Base-by-base conservation (phyloP, 2,113 vertebrate genomes). In the Hyperopisus bebe region DNA sequence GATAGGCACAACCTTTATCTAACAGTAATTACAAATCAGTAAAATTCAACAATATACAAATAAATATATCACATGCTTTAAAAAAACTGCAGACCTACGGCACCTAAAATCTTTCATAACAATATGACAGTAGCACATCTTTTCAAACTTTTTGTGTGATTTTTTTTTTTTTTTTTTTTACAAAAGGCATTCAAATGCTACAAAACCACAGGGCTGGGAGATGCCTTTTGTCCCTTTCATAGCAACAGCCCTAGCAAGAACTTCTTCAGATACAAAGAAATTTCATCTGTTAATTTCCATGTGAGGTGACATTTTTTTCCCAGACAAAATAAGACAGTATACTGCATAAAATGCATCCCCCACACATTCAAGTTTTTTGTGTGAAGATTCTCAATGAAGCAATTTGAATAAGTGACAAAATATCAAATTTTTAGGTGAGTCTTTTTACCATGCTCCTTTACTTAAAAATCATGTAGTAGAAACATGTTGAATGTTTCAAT, bases 71-170 rank as follows among this genome's bases (percentile, higher is more conserved):
- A 39, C 35, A 77, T 19, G 70, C 35, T 39, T 77, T 77, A 1
- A 42, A 58, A 51, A 87, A 87, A 44, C 24, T n/a, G 8, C 27
- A 88, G 24, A 42, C 53, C n/a, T n/a, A n/a, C n/a, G 94, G 94
- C 95, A 95, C 93, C 90, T 91, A 94, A 94, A 95, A 94, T 94
- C 93, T 95, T 93, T 93, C 85, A 91, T 94, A 92, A 92, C 92
- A 90, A 92, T 91, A 89, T 92, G 93, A 93, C 93, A 92, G 93
- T 94, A 95, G 94, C 92, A 93, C 92, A 85, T 91, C 92, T 92
- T 92, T 93, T 94, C 95, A 94, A 95, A 94, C 89, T 46, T 92
- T 91, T 90, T 93, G 92, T 92, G 89, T 17, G 70, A 39, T 35
- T 90, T 88, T 58, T 86, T 91, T 91, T 70, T 90, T 88, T 62